Percentiles rank a stretch among this genome's conserved stretches.
Evolutionary conservation across 1,140 invertebrate species (phyloP).

Genomic region (Meloidogyne hapla): DNA sequence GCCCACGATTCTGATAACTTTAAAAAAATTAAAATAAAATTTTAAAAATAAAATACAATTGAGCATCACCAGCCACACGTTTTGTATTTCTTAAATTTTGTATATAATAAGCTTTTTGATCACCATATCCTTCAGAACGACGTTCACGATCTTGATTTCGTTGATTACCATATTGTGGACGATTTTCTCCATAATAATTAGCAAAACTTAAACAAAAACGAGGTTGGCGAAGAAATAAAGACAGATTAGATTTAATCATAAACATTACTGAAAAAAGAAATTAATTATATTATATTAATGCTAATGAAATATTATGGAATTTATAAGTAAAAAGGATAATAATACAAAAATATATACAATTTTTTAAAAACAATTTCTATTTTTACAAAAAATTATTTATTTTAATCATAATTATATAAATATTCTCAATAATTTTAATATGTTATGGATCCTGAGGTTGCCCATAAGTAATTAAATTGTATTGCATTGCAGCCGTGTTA

Average conservation of each 20-base stretch:
- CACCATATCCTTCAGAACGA: not conserved
- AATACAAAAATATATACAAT: no score
- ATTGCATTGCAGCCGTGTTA: constrained; percentile 47
- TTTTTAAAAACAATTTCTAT: no score
- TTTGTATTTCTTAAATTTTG: not conserved
- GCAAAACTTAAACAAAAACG: not conserved
- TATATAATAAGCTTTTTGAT: not conserved
- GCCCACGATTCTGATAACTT: not conserved
- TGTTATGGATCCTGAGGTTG: constrained; percentile 13
- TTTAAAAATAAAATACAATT: not conserved
- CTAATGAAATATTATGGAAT: no score
- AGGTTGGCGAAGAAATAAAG: not conserved
- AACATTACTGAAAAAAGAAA: not conserved
- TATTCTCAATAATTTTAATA: no score
- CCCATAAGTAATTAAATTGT: constrained; percentile 49
- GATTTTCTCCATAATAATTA: not conserved
- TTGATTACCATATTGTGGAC: not conserved
- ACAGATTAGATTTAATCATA: not conserved
- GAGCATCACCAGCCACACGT: not conserved
- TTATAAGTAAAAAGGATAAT: no score
- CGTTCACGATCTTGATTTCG: not conserved
- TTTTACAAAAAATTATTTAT: no score
- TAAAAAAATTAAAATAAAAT: not conserved
- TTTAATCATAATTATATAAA: no score
- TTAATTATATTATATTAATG: not conserved